A percentile compares a stretch with the other conserved stretches of the same genome.
Conservation (phyloP, 2,888 invertebrate species). For the Gymnoscelis rufifasciata region DNA sequence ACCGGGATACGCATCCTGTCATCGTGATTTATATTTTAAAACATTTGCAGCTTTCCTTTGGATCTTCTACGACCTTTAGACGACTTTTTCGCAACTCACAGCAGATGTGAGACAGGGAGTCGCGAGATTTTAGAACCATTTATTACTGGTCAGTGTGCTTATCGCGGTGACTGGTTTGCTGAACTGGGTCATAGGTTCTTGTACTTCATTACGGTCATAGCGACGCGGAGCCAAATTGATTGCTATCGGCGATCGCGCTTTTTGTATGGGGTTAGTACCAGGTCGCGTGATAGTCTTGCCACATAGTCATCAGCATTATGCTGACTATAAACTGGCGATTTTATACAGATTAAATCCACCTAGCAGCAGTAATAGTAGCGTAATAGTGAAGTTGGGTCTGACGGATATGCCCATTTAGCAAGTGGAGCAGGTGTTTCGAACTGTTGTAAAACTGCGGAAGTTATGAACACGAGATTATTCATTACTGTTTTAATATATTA, state of each 20-base stretch:
- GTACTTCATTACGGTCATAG: slow-evolving; percentile 39
- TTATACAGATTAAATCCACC: slow-evolving; percentile 30
- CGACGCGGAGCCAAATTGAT: slow-evolving; percentile 39
- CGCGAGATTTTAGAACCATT: slow-evolving; percentile 49
- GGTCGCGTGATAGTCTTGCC: slow-evolving; percentile 35
- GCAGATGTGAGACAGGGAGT: no score
- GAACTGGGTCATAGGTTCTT: slow-evolving; percentile 39
- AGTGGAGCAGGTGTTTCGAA: slow-evolving; percentile 17
- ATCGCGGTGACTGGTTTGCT: slow-evolving; percentile 40
- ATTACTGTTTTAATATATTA: neutral
- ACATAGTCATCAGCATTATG: slow-evolving; percentile 34
- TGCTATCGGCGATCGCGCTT: slow-evolving; percentile 25
- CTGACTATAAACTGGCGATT: slow-evolving; percentile 36
- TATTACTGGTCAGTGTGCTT: slow-evolving; percentile 49
- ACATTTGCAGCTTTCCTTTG: slow-evolving; percentile 10
- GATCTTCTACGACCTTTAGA: no score
- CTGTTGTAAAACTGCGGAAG: slow-evolving; percentile 15
- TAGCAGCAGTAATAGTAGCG: slow-evolving; percentile 23
- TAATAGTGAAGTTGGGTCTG: slow-evolving; percentile 6
- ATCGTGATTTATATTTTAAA: slow-evolving; percentile 8
- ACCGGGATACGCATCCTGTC: slow-evolving; percentile 3
- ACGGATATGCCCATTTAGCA: slow-evolving; percentile 19
- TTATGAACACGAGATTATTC: slow-evolving; percentile 8
- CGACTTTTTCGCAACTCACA: no score
- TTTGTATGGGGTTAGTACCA: slow-evolving; percentile 17